Conservation (phyloP, 2,113 vertebrate species). For the Saguinus imperator region DNA sequence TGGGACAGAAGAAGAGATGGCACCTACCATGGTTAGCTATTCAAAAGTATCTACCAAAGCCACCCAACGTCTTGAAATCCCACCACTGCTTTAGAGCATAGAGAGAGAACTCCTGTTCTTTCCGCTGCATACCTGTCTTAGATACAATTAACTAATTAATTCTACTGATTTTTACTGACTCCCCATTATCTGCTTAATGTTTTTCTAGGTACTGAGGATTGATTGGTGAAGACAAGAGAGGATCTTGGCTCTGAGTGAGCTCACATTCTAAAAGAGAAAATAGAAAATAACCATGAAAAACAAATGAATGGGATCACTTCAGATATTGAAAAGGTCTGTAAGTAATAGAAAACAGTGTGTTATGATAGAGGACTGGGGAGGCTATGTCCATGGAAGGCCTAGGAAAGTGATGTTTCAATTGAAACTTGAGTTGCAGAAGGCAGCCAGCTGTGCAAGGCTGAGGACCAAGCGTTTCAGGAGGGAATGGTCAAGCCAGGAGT, state of each 20-base stretch:
- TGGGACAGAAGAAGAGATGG: no score
- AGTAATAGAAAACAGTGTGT: neutral
- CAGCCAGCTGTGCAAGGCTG: neutral
- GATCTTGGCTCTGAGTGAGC: neutral
- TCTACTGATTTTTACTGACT: neutral
- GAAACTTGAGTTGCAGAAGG: neutral
- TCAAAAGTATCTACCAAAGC: neutral
- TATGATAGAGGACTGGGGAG: neutral
- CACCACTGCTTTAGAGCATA: neutral
- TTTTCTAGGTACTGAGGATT: neutral
- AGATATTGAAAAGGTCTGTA: neutral
- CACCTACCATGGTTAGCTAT: neutral
- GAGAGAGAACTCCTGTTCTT: neutral
- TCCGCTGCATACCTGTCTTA: neutral
- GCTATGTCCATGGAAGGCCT: neutral
- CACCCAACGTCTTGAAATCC: neutral
- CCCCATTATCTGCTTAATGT: neutral
- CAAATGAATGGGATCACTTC: neutral
- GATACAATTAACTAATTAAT: neutral
- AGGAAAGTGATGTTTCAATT: neutral
- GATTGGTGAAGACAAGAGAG: neutral
- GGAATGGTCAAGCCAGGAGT: neutral
- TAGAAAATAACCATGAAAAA: neutral
- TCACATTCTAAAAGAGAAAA: neutral
- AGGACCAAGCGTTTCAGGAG: neutral